Conservation (phyloP, 2,113 vertebrate genomes). For the Rhinopomastus cyanomelas region DNA sequence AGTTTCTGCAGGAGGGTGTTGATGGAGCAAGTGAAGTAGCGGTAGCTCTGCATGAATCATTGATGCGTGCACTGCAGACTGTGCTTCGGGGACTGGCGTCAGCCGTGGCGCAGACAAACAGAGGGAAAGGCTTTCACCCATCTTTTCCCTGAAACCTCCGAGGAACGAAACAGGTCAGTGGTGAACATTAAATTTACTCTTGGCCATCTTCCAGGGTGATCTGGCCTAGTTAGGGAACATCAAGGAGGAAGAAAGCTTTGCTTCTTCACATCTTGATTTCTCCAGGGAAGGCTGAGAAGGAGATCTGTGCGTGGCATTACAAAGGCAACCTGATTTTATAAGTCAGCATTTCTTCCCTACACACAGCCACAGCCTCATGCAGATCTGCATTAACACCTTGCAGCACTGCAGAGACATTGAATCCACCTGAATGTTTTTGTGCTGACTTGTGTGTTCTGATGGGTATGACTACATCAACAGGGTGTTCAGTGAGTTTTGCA, state of each 20-base stretch:
- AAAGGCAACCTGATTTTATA: slow-evolving; percentile 52
- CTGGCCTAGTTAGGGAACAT: slow-evolving; percentile 78
- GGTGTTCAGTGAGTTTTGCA: background rate
- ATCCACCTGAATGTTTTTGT: background rate
- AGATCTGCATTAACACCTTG: background rate
- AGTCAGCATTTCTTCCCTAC: slow-evolving; percentile 45
- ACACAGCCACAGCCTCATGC: background rate
- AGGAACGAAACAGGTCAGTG: slow-evolving; percentile 76
- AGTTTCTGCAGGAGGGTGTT: slow-evolving; percentile 48
- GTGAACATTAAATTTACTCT: slow-evolving; percentile 78
- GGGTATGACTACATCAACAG: background rate
- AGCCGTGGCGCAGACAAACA: slow-evolving; percentile 48
- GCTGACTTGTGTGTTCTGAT: background rate
- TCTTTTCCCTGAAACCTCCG: slow-evolving; percentile 73
- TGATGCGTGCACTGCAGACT: slow-evolving; percentile 61
- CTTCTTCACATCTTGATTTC: slow-evolving; percentile 71
- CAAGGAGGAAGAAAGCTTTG: slow-evolving; percentile 71
- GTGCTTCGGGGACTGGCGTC: slow-evolving; percentile 60
- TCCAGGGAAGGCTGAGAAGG: slow-evolving; percentile 54
- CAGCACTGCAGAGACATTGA: background rate
- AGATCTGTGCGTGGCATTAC: slow-evolving; percentile 38
- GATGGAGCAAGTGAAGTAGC: slow-evolving; percentile 55
- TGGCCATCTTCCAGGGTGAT: slow-evolving; percentile 75
- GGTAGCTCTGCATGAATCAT: slow-evolving; percentile 71
- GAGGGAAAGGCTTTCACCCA: slow-evolving; percentile 72